Evolutionary conservation across 2,797 vertebrate genomes (phyloP), one percentile per base, ranked within the genome.

Genomic region (Pangasius larnaudii): DNA sequence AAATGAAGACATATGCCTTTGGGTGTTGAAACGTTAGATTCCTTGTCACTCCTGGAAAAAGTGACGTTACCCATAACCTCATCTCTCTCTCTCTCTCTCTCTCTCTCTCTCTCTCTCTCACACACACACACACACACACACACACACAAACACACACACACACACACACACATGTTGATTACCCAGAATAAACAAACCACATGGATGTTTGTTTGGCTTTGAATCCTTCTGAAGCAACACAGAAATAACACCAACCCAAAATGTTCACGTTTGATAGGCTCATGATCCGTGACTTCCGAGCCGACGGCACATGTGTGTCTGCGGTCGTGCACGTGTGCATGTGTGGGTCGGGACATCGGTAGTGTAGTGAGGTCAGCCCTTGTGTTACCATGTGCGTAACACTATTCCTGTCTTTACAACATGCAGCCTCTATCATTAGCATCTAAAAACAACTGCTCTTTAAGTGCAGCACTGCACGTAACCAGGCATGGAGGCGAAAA

Each of bases 401-500:
- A 91, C 86, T 93, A 92, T 95, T 93, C 93, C 91, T 87, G 86
- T 92, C 90, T 92, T 92, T 91, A 93, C 91, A 94, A 92, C 92
- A 93, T 91, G 93, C 89, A 86, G 53, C 90, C 93, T 91, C 93
- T 89, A 92, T 92, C 93, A 95, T 95, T 95, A 95, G 93, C 93
- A 92, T 93, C 92, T 95, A 93, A 93, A 93, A 94, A 94, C 78
- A 92, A 89, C 88, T 81, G 92, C 88, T 86, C 89, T 81, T 85
- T 92, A 90, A 92, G 85, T 88, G 84, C 91, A 93, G 72, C 88
- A 79, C 85, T 14, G 92, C 91, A 91, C 92, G 87, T 94, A 95
- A 94, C 93, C 94, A 95, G 93, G 93, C 94, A 90, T 95, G 94
- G 95, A 95, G 95, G 93, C 93, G 93, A 95, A 94, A 95, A 95